Percentiles rank a stretch among this genome's conserved stretches.
These are phyloP conservation scores for Entomyzon cyanotis DNA, from an alignment of 2,113 vertebrate genomes.

Conservation along the genomic window DNA sequence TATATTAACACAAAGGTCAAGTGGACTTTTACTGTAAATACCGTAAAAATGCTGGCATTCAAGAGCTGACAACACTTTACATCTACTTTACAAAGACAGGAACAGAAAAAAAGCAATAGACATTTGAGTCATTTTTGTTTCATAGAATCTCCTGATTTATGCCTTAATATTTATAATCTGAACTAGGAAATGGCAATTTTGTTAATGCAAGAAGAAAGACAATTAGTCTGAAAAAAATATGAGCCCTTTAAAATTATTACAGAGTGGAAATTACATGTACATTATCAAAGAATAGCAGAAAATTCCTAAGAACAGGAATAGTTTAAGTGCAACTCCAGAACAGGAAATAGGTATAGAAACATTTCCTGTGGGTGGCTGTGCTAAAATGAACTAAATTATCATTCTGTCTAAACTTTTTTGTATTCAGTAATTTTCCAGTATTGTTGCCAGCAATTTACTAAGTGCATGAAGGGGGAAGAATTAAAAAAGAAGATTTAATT, in stretches of 20 bases:
- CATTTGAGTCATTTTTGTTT: background rate
- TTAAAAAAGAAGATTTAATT: background rate
- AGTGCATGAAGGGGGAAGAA: background rate
- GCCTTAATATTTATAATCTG: background rate
- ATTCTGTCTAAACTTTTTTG: background rate
- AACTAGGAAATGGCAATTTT: background rate
- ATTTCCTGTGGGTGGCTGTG: background rate
- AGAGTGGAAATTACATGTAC: background rate
- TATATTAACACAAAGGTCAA: background rate
- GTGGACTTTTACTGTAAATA: background rate
- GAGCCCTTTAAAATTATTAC: background rate
- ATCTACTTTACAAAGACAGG: background rate
- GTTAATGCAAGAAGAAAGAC: background rate
- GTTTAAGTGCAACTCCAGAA: background rate
- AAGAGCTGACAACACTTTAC: background rate
- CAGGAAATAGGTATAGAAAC: background rate
- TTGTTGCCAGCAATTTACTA: background rate
- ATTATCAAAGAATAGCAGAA: background rate
- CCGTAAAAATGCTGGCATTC: background rate
- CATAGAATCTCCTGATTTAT: background rate
- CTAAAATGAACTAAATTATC: background rate
- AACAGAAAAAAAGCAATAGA: background rate
- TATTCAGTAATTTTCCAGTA: background rate
- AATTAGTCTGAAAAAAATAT: background rate
- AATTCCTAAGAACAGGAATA: background rate